Conservation (phyloP, 2,888 invertebrate species). For the Agrochola macilenta region DNA sequence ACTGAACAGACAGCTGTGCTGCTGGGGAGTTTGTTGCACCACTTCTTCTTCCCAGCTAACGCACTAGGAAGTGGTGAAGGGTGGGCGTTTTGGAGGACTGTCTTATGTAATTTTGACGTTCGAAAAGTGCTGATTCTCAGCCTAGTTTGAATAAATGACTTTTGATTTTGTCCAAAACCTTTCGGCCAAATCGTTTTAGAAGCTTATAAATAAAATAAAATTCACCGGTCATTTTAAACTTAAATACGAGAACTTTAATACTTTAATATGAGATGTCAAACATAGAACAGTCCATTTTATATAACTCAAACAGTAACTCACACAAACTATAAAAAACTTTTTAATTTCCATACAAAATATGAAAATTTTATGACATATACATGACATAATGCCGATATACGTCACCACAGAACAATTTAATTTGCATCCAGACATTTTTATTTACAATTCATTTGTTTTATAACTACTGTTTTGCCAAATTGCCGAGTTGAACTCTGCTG, state of each 20-base stretch:
- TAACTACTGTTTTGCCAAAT: conserved; percentile 58
- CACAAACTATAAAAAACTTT: conserved; percentile 18
- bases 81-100: too few relatives aligned
- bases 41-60: too few relatives aligned
- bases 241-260: too few relatives aligned
- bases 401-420: conserved; percentile 64
- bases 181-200: too few relatives aligned
- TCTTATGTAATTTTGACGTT: too few relatives aligned
- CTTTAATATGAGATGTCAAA: conserved; percentile 7
- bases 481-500: conserved; percentile 32
- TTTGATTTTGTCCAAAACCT: too few relatives aligned
- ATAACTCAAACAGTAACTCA: conserved; percentile 19
- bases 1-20: too few relatives aligned
- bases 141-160: too few relatives aligned
- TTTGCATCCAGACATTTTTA: conserved; percentile 71
- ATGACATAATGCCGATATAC: conserved; percentile 52
- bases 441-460: conserved; percentile 66
- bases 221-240: neutral
- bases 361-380: conserved; percentile 38
- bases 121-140: too few relatives aligned
- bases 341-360: conserved; percentile 34
- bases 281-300: neutral
- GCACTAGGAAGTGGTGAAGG: too few relatives aligned
- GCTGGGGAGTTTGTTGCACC: too few relatives aligned
- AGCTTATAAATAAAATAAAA: neutral